Base-by-base conservation (phyloP, 2,888 invertebrate species). In the Nomada ferruginata region DNA sequence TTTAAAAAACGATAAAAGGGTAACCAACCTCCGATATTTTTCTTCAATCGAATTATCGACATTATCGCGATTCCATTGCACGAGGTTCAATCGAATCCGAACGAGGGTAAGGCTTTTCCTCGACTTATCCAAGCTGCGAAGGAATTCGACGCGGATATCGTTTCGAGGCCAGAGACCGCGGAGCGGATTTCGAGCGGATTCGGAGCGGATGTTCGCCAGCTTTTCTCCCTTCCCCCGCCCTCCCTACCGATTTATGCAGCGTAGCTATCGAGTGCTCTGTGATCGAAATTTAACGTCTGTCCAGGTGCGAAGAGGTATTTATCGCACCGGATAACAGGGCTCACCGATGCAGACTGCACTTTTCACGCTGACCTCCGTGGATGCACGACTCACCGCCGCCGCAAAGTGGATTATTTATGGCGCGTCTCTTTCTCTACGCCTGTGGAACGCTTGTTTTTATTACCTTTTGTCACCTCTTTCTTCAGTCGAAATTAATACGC, bases 381-480 rank as follows among this genome's bases (percentile, higher is more conserved):
- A 84, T 80, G 76, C 80, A 84, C 80, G 84, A 84, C 55, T 84
- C 81, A 77, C 81, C 70, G 61, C 44, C 70, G 63, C 60, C 42
- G 63, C 42, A 85, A 81, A 81, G 74, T 60, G 71, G 68, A 77
- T 85, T 84, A 84, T 84, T 84, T 81, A 84, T 76, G 71, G 71
- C 50, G 64, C 23, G 36, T 66, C 65, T 74, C 59, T 74, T 36
- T 65, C 15, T 47, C 47, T 59, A 50, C 36, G 47, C 42, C 53
- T 18, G 26, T 20, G 23, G 53, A 61, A 64, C 55, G 29, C 29
- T 23, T 47, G 47, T 65, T 74, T 36, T 65, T 59, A 29, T 50
- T 13, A 47, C 73, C 57, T 59, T 65, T 59, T 23, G 13, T n/a
- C 44, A 53, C 50, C 11, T 23, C 10, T 60, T 47, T 26, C 13